These are phyloP conservation scores for Bufotes viridis DNA, from an alignment of 2,797 vertebrate genomes.

Conservation along the genomic window DNA sequence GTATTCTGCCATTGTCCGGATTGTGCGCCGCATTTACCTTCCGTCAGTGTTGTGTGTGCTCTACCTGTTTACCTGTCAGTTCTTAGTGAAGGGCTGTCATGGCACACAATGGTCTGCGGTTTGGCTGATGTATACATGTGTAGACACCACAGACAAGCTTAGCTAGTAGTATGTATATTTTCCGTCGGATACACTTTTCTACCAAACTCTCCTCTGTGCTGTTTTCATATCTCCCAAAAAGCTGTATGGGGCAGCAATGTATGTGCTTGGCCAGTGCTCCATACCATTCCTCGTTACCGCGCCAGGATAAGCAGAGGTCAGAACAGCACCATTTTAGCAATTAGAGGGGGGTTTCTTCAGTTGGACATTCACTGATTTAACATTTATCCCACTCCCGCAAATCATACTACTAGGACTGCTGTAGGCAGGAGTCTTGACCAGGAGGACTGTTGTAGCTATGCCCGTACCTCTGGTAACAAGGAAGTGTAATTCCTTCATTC, in stretches of 20 bases:
- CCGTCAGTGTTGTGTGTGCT: constrained; percentile 4
- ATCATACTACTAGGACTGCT: not conserved
- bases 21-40: not conserved
- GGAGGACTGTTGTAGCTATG: no score
- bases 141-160: not conserved
- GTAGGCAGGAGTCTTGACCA: no score
- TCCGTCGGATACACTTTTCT: no score
- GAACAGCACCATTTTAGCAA: not conserved
- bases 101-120: not conserved
- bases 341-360: not conserved
- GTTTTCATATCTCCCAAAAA: not conserved
- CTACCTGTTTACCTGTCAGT: not conserved
- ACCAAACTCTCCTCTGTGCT: not conserved
- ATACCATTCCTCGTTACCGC: not conserved
- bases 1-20: not conserved
- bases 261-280: no score
- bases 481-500: no score
- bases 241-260: not conserved
- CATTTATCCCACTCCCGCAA: not conserved
- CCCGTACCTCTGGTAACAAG: no score
- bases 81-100: not conserved
- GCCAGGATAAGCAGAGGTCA: not conserved
- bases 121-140: not conserved
- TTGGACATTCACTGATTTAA: not conserved
- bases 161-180: not conserved